Percentiles rank a stretch among this genome's conserved stretches.
Conservation (phyloP, 2,113 vertebrate species). For the Tretioscincus oriximinensis region DNA sequence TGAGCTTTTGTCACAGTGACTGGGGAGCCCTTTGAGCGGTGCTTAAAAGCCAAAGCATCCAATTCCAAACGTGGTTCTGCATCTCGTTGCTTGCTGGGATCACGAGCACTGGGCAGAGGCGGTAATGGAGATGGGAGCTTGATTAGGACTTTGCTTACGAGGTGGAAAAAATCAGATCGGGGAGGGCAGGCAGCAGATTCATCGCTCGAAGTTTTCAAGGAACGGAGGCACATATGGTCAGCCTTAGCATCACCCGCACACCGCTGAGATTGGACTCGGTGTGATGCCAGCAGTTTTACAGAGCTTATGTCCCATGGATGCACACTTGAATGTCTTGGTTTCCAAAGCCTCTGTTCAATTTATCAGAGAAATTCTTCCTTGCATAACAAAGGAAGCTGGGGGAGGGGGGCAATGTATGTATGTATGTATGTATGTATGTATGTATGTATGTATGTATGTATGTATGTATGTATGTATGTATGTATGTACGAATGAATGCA, state of each 20-base stretch:
- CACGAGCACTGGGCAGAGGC: conserved; percentile 53
- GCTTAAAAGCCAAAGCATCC: conserved; percentile 77
- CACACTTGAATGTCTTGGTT: neutral
- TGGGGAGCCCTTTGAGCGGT: conserved; percentile 83
- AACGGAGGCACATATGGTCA: neutral
- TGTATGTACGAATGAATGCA: too few species aligned
- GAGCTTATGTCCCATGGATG: neutral
- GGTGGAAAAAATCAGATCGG: conserved; percentile 61
- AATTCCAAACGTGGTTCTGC: conserved; percentile 74
- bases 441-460: too few species aligned
- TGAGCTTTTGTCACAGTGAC: conserved; percentile 86
- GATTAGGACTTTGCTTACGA: conserved; percentile 71
- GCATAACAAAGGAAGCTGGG: too few species aligned
- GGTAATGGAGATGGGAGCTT: conserved; percentile 57
- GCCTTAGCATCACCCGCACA: too few species aligned
- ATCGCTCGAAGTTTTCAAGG: rapidly evolving
- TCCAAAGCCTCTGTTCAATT: too few species aligned
- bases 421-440: too few species aligned
- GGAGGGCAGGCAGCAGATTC: neutral
- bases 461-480: too few species aligned
- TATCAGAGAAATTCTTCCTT: neutral
- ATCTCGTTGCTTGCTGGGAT: conserved; percentile 68
- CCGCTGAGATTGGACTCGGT: neutral
- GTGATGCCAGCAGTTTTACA: neutral
- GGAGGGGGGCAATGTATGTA: too few species aligned